A percentile compares a stretch with the other conserved stretches of the same genome.
Evolutionary conservation across 2,888 invertebrate genomes (phyloP).

Genomic region (Dysmachus trigonus): DNA sequence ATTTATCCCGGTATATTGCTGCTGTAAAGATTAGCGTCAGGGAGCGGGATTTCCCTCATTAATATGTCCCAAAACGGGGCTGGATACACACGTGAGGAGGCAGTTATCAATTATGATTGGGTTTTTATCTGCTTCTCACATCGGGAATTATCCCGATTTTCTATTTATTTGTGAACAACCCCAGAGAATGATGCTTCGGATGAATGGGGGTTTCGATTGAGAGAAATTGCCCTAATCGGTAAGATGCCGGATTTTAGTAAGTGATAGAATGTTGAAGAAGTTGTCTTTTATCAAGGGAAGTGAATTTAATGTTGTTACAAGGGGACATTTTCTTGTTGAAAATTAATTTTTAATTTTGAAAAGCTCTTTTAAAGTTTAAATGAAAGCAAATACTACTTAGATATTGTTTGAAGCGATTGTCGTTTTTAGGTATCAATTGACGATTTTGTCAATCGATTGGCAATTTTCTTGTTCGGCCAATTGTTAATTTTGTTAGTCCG

Average conservation of each 20-base stretch:
- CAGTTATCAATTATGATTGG: conserved; percentile 33
- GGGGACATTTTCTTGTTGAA: not conserved
- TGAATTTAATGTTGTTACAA: not conserved
- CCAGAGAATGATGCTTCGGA: not conserved
- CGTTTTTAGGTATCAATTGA: too few relatives aligned
- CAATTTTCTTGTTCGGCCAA: too few relatives aligned
- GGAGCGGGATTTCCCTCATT: not conserved
- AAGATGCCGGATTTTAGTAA: not conserved
- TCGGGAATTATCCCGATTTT: conserved; percentile 2
- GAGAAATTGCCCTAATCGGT: not conserved
- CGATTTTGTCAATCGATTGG: too few relatives aligned
- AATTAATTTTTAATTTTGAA: not conserved
- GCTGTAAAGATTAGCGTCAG: not conserved
- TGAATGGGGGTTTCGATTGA: not conserved
- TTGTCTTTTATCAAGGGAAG: not conserved
- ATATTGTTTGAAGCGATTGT: too few relatives aligned
- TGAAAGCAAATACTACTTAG: too few relatives aligned
- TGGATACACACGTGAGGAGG: not conserved
- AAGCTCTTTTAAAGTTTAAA: too few relatives aligned
- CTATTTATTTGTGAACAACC: not conserved
- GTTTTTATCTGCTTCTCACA: conserved; percentile 3
- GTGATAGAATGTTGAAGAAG: not conserved
- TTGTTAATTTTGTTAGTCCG: too few relatives aligned
- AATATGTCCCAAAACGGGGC: not conserved
- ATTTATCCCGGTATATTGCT: not conserved